phyloP scores from a whole-genome alignment of 2,888 invertebrate genomes.

The Machimus rusticus region DNA sequence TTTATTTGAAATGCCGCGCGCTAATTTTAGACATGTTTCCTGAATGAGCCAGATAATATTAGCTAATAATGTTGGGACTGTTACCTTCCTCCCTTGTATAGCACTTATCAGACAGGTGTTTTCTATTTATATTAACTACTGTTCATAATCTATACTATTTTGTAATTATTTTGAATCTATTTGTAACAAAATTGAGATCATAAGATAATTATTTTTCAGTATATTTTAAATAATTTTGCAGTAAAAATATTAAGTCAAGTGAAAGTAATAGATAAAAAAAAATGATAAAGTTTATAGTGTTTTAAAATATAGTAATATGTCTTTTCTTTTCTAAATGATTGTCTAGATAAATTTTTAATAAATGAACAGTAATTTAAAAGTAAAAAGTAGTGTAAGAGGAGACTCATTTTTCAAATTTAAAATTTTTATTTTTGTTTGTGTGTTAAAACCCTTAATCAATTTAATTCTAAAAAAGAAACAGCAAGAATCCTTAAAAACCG shows the following conservation, averaged over 20 bases:
- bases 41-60: neutral
- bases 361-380: too few species aligned
- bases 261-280: neutral
- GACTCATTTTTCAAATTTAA: too few species aligned
- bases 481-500: too few species aligned
- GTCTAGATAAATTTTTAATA: too few species aligned
- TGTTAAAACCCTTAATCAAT: too few species aligned
- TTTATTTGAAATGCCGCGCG: neutral
- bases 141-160: neutral
- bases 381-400: too few species aligned
- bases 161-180: neutral
- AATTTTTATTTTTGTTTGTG: too few species aligned
- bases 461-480: too few species aligned
- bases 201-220: neutral
- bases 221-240: neutral
- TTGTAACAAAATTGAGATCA: neutral
- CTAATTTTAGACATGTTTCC: slow-evolving; percentile 8
- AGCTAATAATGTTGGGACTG: neutral
- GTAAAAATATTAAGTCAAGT: neutral
- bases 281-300: neutral
- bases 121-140: neutral
- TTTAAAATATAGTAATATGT: too few species aligned
- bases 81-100: neutral
- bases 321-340: too few species aligned
- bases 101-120: neutral